Evolutionary conservation across 2,797 vertebrate genomes (phyloP).

Genomic region (Hippocampus kuda): DNA sequence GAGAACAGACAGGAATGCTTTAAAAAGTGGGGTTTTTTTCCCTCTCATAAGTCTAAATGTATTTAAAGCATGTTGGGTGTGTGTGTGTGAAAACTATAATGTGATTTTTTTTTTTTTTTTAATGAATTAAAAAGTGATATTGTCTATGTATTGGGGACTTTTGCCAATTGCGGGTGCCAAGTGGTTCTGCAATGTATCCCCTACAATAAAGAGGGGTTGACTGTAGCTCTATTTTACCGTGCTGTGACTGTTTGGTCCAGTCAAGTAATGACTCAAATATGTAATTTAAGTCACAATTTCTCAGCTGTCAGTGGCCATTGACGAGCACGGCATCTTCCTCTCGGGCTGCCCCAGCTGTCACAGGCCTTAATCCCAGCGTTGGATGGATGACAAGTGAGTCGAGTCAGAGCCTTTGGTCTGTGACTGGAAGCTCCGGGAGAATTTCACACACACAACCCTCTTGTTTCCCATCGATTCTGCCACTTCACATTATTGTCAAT

Average conservation of each 20-base stretch:
- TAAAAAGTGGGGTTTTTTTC: no score
- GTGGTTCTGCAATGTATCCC: background rate
- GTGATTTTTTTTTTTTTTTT: no score
- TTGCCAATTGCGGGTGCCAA: background rate
- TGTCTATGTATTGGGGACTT: background rate
- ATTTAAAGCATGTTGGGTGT: background rate
- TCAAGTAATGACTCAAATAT: conserved; percentile 19
- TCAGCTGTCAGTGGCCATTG: conserved; percentile 42
- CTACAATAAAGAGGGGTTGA: background rate
- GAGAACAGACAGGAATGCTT: no score
- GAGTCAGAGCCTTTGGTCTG: conserved; percentile 57
- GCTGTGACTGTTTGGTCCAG: background rate
- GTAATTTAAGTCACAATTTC: conserved; percentile 34
- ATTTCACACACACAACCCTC: conserved; percentile 55
- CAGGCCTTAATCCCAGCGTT: conserved; percentile 47
- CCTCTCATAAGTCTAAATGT: background rate
- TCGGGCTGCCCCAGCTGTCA: conserved; percentile 50
- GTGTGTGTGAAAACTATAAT: no score
- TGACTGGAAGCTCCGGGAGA: conserved; percentile 58
- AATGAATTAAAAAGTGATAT: background rate
- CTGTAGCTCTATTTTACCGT: conserved; percentile 4
- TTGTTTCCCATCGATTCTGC: conserved; percentile 71
- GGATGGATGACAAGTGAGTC: conserved; percentile 65
- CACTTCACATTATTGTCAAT: conserved; percentile 76
- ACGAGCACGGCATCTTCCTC: conserved; percentile 43